phyloP scores from a whole-genome alignment of 2,888 invertebrate species.

The Acrobasis suavella region DNA sequence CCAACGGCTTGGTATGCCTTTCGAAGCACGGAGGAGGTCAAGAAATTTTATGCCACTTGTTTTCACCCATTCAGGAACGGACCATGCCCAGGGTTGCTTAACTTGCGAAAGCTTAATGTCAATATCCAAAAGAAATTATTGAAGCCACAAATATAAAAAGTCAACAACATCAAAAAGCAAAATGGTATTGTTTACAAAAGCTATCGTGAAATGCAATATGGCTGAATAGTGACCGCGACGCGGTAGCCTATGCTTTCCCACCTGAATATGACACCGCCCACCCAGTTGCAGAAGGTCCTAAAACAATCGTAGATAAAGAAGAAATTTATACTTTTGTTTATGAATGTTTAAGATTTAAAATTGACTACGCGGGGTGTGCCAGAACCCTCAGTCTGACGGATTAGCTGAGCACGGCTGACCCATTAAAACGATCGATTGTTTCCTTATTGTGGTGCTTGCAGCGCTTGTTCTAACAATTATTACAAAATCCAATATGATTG shows the following conservation, averaged over 20 bases:
- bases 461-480: slow-evolving; percentile 58
- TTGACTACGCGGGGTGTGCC: slow-evolving; percentile 45
- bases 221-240: slow-evolving; percentile 74
- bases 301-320: slow-evolving; percentile 39
- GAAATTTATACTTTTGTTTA: slow-evolving; percentile 52
- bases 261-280: slow-evolving; percentile 76
- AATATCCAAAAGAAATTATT: too few species aligned
- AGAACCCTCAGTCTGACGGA: slow-evolving; percentile 68
- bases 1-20: too few species aligned
- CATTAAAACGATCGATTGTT: slow-evolving; percentile 82
- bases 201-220: slow-evolving; percentile 72
- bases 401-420: slow-evolving; percentile 79
- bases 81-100: too few species aligned
- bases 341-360: slow-evolving; percentile 60
- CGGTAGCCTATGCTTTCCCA: slow-evolving; percentile 80
- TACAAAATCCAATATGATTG: slow-evolving; percentile 55
- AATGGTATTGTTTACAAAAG: slow-evolving; percentile 70
- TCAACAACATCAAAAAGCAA: slow-evolving; percentile 44
- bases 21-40: too few species aligned
- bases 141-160: not conserved
- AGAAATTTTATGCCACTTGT: too few species aligned
- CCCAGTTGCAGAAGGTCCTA: slow-evolving; percentile 58
- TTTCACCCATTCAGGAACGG: too few species aligned
- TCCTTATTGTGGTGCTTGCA: slow-evolving; percentile 72
- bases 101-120: too few species aligned